Percentiles rank a stretch among this genome's conserved stretches.
phyloP scores from a whole-genome alignment of 2,113 vertebrate genomes.

The Eudyptes chrysolophus region DNA sequence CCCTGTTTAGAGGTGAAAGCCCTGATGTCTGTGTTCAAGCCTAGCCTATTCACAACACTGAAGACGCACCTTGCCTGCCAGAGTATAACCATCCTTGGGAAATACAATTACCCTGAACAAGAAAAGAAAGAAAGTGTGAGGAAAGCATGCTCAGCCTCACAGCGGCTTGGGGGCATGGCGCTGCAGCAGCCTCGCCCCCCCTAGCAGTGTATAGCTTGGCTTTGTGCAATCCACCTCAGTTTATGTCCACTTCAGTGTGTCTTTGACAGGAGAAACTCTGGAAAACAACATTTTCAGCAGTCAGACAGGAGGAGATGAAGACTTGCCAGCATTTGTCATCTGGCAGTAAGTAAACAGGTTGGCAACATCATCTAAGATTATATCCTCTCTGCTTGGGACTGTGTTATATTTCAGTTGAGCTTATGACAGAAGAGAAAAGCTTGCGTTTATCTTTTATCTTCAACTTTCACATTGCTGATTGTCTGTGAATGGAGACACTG shows the following conservation, averaged over 20 bases:
- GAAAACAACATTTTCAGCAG: neutral
- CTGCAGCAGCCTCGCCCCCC: neutral
- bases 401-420: neutral
- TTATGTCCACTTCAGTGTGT: neutral
- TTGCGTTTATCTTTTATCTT: neutral
- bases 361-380: neutral
- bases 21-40: neutral
- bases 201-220: neutral
- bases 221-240: neutral
- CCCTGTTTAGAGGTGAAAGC: neutral
- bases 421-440: neutral
- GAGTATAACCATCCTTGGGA: neutral
- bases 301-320: neutral
- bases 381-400: neutral
- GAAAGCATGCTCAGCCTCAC: neutral
- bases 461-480: neutral
- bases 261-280: neutral
- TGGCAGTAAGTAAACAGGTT: neutral
- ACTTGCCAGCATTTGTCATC: neutral
- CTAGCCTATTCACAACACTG: neutral
- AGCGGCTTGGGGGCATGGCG: rapidly evolving
- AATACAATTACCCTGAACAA: neutral
- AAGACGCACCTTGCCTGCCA: neutral
- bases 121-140: neutral
- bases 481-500: neutral